A percentile compares a stretch with the other conserved stretches of the same genome.
Evolutionary conservation across 2,888 invertebrate species (phyloP).

Genomic region (Chelonus formosanus): DNA sequence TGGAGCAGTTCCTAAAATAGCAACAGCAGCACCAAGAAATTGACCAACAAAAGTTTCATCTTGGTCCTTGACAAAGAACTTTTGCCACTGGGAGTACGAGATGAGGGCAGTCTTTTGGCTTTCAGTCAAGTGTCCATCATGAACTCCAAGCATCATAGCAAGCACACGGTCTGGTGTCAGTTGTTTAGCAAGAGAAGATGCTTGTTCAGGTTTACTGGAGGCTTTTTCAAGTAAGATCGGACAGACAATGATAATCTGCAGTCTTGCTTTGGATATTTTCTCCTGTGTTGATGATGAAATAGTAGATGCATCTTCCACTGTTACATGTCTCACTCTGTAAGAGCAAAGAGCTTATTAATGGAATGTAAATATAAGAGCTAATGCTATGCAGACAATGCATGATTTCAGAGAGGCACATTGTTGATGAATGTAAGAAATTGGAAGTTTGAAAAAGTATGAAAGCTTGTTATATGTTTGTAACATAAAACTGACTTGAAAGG

Average conservation of each 20-base stretch:
- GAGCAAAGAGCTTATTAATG: background rate
- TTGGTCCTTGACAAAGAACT: constrained; percentile 81
- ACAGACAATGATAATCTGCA: constrained; percentile 84
- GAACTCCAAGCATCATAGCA: constrained; percentile 82
- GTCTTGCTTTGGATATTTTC: constrained; percentile 72
- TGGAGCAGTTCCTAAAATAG: constrained; percentile 71
- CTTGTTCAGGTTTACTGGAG: constrained; percentile 67
- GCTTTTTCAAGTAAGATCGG: constrained; percentile 76
- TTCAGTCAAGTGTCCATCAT: constrained; percentile 76
- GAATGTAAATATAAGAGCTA: background rate
- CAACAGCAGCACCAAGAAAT: constrained; percentile 83
- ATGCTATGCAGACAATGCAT: background rate
- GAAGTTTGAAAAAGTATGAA: background rate
- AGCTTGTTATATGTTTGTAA: constrained; percentile 21
- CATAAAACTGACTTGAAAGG: constrained; percentile 75
- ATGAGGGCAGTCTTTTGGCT: constrained; percentile 75
- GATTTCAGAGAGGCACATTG: too few relatives aligned
- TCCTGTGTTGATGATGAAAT: constrained; percentile 67
- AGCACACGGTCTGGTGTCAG: constrained; percentile 78
- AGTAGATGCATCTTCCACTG: constrained; percentile 74
- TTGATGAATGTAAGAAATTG: constrained; percentile 2
- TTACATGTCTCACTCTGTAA: constrained; percentile 77
- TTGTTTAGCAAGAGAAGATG: constrained; percentile 68
- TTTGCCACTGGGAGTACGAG: constrained; percentile 81
- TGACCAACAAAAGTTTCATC: constrained; percentile 86